Conservation (phyloP, 2,888 invertebrate genomes). For the Dasypolia templi region DNA sequence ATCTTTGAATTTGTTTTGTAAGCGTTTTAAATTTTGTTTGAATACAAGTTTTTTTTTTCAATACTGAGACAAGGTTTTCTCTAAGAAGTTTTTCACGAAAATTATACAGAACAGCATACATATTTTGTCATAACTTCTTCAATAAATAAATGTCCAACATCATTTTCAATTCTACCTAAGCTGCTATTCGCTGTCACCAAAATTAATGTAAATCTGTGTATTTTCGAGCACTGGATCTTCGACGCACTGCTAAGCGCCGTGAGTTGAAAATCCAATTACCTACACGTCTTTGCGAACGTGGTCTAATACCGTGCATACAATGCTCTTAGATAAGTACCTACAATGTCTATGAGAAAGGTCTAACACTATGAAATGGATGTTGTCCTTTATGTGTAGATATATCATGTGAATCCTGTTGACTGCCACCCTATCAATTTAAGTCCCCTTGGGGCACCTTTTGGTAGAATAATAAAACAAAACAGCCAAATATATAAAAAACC, state of each 20-base stretch:
- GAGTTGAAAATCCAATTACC: too few species aligned
- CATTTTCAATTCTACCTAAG: neutral
- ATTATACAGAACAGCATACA: too few species aligned
- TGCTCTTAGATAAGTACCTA: neutral
- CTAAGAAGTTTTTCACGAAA: too few species aligned
- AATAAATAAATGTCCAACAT: neutral
- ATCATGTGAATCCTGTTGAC: slow-evolving; percentile 41
- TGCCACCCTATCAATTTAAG: slow-evolving; percentile 36
- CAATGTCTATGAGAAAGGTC: slow-evolving; percentile 9
- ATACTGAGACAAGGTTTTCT: too few species aligned
- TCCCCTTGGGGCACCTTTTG: slow-evolving; percentile 11
- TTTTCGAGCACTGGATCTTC: too few species aligned
- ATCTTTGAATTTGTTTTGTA: slow-evolving; percentile 20
- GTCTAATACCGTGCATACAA: neutral
- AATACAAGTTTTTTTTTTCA: neutral
- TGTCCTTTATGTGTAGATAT: slow-evolving; percentile 37
- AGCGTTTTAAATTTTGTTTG: neutral
- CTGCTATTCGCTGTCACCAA: neutral
- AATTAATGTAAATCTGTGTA: neutral
- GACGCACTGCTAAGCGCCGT: too few species aligned
- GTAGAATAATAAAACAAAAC: slow-evolving; percentile 27
- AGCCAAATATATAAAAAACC: neutral
- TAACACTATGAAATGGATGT: slow-evolving; percentile 18
- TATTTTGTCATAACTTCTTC: neutral
- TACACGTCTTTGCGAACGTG: too few species aligned